These are phyloP conservation scores for Halcyon badia DNA, from an alignment of 2,797 vertebrate species.

Conservation along the genomic window DNA sequence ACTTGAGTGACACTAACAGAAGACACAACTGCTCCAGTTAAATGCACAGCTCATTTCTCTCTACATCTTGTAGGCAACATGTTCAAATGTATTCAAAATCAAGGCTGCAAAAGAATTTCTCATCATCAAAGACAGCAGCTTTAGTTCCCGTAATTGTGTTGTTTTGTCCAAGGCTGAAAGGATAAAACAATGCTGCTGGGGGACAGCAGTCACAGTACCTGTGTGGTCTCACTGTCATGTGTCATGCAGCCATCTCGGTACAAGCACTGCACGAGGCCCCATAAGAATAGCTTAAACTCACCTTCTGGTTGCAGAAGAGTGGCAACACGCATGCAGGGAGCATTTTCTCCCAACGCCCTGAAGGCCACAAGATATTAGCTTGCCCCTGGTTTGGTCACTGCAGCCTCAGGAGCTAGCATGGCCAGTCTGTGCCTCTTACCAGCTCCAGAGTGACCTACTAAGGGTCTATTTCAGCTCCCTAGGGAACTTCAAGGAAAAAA, in stretches of 20 bases:
- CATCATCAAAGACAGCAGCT: slow-evolving; percentile 52
- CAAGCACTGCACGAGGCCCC: accelerated
- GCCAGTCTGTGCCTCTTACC: background rate
- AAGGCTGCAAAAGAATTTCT: slow-evolving; percentile 43
- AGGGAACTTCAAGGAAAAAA: background rate
- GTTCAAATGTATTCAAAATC: slow-evolving; percentile 62
- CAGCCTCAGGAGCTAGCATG: background rate
- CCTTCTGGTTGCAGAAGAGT: background rate
- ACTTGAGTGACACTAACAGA: slow-evolving; percentile 58
- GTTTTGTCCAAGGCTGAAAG: slow-evolving; percentile 55
- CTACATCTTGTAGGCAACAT: slow-evolving; percentile 55
- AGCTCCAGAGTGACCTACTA: background rate
- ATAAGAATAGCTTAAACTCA: background rate
- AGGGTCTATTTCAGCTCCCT: background rate
- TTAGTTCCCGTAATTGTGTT: slow-evolving; percentile 30
- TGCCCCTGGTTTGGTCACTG: background rate
- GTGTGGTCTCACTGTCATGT: slow-evolving; percentile 27
- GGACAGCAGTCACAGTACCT: background rate
- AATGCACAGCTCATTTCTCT: slow-evolving; percentile 51
- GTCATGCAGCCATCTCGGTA: background rate
- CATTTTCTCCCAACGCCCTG: background rate
- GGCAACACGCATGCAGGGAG: accelerated
- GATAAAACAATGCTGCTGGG: background rate
- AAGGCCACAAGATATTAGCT: background rate
- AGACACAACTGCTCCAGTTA: slow-evolving; percentile 58